Evolutionary conservation across 2,797 vertebrate genomes (phyloP), one percentile per base, ranked within the genome.

Genomic region (Crax fasciolata): DNA sequence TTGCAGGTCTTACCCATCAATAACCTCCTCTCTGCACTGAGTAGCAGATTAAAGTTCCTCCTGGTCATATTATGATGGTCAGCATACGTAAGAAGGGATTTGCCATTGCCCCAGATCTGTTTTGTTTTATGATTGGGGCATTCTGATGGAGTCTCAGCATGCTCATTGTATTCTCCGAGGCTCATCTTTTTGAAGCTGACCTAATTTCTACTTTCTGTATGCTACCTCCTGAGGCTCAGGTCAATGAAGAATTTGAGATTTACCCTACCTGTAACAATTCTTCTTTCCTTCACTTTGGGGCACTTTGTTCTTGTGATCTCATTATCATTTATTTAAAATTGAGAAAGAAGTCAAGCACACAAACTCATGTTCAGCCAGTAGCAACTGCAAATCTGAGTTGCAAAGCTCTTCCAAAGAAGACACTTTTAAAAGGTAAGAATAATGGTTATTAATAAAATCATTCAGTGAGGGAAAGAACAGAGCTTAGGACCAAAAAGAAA

Each of bases 141-240:
- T 58, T 84, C 68, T 87, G 55, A 13, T 62, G 89, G 38, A 70
- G 55, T 54, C 59, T 43, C 78, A 54, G 51, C 32, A 11, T 7
- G 35, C 46, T 87, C 43, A n/a, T 13, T 41, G 38, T 54, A 8
- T 18, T 30, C n/a, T 25, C 89, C 30, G 35, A 73, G 21, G 18
- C 20, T 94, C 27, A 38, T 41, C 24, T 63, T 57, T 79, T 16
- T 78, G 80, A 91, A 70, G 78, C 46, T 87, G 85, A 76, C 85
- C 72, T 77, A 25, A 8, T 87, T 96, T 79, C 75, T 62, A 0
- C n/a, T 68, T 61, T 67, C 43, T 70, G 1, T 35, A 4, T 54
- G 61, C 59, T 28, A 27, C 25, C 51, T 79, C 66, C 71, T 79
- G 74, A 66, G 1, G 10, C 1, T 70, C 81, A 84, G 66, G 51